phyloP scores from a whole-genome alignment of 37 sponge, comb jelly and placozoan species.

The Halichondria panicea region DNA sequence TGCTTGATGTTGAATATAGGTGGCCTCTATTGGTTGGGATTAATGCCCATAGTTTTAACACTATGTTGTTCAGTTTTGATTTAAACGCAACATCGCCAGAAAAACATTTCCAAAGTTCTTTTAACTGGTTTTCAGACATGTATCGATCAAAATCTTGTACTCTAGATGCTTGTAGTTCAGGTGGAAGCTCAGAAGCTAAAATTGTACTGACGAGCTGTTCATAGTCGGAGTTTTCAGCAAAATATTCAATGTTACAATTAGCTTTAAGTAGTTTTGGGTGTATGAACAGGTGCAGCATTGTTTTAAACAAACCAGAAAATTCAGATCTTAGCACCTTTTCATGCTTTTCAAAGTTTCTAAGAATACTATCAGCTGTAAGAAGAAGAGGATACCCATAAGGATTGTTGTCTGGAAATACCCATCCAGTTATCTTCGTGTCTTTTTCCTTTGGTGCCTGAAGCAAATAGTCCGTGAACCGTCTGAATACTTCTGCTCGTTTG shows the following conservation, averaged over 20 bases:
- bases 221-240: not conserved
- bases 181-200: not conserved
- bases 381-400: constrained; percentile 15
- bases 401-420: constrained; percentile 5
- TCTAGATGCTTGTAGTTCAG: not conserved
- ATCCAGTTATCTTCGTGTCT: too few species aligned
- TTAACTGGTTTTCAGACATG: not conserved
- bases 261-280: constrained; percentile 3
- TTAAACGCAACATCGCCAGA: constrained; percentile 8
- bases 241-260: not conserved
- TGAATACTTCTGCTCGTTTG: not conserved
- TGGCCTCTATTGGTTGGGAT: constrained; percentile 5
- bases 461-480: not conserved
- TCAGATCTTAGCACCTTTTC: not conserved
- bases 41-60: constrained; percentile 22
- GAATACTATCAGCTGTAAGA: not conserved
- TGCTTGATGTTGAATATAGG: constrained; percentile 1
- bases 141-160: not conserved
- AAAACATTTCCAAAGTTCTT: constrained; percentile 14
- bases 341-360: not conserved
- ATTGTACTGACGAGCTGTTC: not conserved
- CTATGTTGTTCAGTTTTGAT: not conserved
- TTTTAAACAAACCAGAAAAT: not conserved
- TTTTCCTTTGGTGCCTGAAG: not conserved
- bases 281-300: not conserved